These are phyloP conservation scores for Drosophila leonis DNA, from an alignment of 2,888 invertebrate species.

Conservation along the genomic window DNA sequence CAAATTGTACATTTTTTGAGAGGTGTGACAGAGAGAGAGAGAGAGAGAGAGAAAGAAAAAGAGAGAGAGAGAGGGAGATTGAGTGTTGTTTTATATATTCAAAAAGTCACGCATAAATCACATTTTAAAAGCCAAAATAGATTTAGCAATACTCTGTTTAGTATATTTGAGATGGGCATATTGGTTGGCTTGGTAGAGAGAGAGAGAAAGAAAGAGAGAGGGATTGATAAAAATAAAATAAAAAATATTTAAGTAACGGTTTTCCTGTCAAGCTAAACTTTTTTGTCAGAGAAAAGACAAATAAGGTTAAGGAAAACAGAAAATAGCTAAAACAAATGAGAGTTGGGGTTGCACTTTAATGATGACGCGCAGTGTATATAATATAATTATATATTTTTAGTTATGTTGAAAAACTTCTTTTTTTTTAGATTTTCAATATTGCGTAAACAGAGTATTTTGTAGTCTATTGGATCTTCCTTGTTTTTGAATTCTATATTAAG, in stretches of 20 bases:
- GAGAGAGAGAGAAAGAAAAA: not conserved
- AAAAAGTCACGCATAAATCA: not conserved
- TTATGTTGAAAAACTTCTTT: too few species aligned
- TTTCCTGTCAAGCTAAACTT: too few species aligned
- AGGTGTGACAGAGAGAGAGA: too few species aligned
- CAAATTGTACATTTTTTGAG: too few species aligned
- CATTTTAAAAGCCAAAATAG: not conserved
- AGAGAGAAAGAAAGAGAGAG: not conserved
- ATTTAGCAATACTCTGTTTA: not conserved
- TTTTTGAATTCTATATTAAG: conserved; percentile 19
- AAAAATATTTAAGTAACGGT: too few species aligned
- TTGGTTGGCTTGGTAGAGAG: not conserved
- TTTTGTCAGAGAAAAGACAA: too few species aligned
- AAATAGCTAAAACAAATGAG: too few species aligned
- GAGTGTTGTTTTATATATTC: not conserved
- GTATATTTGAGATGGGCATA: not conserved
- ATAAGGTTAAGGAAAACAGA: too few species aligned
- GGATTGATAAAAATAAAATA: too few species aligned
- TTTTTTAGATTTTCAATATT: not conserved
- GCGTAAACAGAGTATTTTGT: not conserved
- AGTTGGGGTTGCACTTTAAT: too few species aligned
- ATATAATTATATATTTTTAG: too few species aligned
- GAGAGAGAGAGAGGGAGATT: not conserved
- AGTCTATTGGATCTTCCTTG: not conserved
- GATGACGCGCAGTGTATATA: too few species aligned